These are phyloP conservation scores for Eristalis pertinax DNA, from an alignment of 2,888 invertebrate genomes.

Conservation along the genomic window DNA sequence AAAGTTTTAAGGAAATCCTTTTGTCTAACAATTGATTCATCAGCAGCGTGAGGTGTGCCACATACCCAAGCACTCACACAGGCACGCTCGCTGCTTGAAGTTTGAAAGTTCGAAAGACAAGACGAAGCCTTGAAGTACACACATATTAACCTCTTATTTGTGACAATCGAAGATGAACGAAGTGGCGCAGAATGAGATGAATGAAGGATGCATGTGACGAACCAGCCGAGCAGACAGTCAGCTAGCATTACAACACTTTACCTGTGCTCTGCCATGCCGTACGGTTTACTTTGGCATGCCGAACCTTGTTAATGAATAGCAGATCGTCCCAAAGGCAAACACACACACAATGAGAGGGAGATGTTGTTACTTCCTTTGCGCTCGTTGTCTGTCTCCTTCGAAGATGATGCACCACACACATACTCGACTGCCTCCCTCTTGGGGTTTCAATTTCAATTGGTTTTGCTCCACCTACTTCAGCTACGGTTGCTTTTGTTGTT, in stretches of 20 bases:
- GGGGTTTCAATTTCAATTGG: conserved; percentile 68
- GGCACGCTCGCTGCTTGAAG: no score
- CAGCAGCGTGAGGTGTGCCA: conserved; percentile 36
- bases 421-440: neutral
- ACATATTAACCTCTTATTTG: conserved; percentile 69
- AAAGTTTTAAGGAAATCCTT: conserved; percentile 55
- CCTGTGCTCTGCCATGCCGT: conserved; percentile 25
- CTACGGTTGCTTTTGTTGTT: conserved; percentile 11
- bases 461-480: conserved; percentile 33
- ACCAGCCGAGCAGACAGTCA: neutral
- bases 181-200: neutral
- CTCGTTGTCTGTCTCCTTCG: conserved; percentile 24
- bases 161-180: conserved; percentile 15
- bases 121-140: conserved; percentile 20
- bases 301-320: conserved; percentile 50
- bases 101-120: no score
- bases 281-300: neutral
- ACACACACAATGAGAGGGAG: conserved; percentile 49
- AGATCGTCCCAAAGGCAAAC: conserved; percentile 22
- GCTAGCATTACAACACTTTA: no score
- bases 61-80: neutral
- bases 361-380: conserved; percentile 64
- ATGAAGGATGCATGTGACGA: conserved; percentile 5
- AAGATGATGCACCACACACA: neutral
- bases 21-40: conserved; percentile 71